Percentiles rank a stretch among this genome's conserved stretches.
These are phyloP conservation scores for Astur gentilis DNA, from an alignment of 2,113 vertebrate genomes.

Conservation along the genomic window DNA sequence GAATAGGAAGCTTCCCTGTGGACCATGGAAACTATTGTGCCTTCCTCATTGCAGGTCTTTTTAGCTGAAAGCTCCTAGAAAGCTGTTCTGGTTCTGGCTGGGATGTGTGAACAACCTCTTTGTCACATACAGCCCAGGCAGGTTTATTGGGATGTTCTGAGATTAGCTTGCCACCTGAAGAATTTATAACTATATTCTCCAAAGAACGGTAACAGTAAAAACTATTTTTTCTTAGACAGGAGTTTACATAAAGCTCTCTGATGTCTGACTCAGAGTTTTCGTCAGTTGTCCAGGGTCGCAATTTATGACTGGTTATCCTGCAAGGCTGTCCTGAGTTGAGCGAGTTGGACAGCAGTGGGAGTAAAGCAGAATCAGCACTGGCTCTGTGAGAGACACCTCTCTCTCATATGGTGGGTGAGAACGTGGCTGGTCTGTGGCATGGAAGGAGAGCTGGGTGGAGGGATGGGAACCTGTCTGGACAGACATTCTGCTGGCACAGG, in stretches of 20 bases:
- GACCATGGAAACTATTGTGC: background rate
- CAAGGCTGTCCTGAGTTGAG: background rate
- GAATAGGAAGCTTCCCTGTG: background rate
- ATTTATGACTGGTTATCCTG: background rate
- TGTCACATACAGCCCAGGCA: background rate
- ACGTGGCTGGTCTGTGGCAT: background rate
- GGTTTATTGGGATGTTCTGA: background rate
- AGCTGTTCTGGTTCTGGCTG: background rate
- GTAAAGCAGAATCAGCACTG: background rate
- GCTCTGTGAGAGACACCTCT: background rate
- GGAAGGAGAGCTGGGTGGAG: background rate
- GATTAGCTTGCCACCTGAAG: background rate
- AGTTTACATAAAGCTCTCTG: background rate
- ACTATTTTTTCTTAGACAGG: background rate
- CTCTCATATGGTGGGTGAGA: background rate
- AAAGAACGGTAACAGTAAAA: background rate
- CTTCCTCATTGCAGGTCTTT: background rate
- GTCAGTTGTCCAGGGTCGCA: background rate
- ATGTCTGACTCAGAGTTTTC: background rate
- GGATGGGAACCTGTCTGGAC: slow-evolving; percentile 16
- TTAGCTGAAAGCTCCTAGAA: background rate
- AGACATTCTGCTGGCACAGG: background rate
- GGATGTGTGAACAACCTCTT: background rate
- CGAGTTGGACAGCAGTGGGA: background rate
- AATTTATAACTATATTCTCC: background rate